These are phyloP conservation scores for Podarcis raffonei DNA, from an alignment of 2,113 vertebrate genomes.

Conservation along the genomic window DNA sequence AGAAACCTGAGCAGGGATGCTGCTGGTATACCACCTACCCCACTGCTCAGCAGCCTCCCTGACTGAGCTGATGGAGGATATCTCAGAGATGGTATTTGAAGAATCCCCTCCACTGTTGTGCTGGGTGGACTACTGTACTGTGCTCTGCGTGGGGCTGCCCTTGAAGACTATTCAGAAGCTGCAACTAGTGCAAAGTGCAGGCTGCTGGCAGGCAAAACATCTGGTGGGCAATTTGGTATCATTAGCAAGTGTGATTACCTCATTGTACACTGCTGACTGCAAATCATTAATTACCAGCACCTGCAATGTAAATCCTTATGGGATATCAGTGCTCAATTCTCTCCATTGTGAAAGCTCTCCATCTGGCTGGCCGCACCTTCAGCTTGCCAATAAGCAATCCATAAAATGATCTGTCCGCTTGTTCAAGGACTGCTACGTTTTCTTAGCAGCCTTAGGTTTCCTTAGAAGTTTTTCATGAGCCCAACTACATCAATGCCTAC, in stretches of 20 bases:
- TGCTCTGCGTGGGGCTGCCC: too few species aligned
- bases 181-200: too few species aligned
- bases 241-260: background rate
- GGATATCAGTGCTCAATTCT: background rate
- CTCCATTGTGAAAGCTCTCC: background rate
- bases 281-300: background rate
- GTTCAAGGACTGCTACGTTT: background rate
- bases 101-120: too few species aligned
- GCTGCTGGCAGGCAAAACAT: too few species aligned
- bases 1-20: too few species aligned
- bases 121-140: too few species aligned
- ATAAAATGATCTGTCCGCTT: background rate
- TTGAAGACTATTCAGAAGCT: too few species aligned
- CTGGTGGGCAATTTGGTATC: too few species aligned
- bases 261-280: background rate
- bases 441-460: background rate
- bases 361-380: background rate
- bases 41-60: too few species aligned
- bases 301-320: background rate
- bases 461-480: background rate
- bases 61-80: too few species aligned
- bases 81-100: too few species aligned
- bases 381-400: background rate
- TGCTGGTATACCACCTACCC: too few species aligned
- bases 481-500: background rate